Conservation (phyloP, 2,797 vertebrate species). For the Ficedula albicollis region DNA sequence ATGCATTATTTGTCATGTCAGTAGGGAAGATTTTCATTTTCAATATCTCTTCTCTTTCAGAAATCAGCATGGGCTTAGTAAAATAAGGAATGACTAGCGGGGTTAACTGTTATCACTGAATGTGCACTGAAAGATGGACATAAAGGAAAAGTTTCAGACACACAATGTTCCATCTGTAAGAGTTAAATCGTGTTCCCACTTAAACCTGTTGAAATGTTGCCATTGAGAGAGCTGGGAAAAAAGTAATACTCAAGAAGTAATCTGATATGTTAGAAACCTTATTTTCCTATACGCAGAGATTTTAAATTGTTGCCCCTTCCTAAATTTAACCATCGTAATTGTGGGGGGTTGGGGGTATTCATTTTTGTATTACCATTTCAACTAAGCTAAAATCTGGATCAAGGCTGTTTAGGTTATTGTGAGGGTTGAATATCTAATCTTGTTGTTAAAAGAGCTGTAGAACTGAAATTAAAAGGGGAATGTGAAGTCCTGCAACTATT, state of each 20-base stretch:
- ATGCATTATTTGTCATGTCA: neutral
- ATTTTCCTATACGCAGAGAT: neutral
- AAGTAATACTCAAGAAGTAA: neutral
- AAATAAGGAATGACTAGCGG: neutral
- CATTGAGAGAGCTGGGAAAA: neutral
- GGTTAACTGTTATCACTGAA: neutral
- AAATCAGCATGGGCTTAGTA: neutral
- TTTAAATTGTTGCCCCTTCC: neutral
- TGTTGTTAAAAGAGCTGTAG: neutral
- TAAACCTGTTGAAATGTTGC: neutral
- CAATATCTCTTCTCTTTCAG: neutral
- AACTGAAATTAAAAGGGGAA: neutral
- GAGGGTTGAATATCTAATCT: neutral
- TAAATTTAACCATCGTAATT: neutral
- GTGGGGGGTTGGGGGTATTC: rapidly evolving
- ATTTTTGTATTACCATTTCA: neutral
- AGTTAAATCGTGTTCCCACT: neutral
- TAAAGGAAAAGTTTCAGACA: neutral
- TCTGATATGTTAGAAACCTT: neutral
- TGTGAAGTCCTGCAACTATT: neutral
- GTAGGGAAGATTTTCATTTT: neutral
- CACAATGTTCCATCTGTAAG: neutral
- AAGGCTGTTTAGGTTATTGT: neutral
- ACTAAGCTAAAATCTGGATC: neutral
- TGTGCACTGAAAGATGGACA: rapidly evolving